Percentiles rank a stretch among this genome's conserved stretches.
phyloP scores from a whole-genome alignment of 2,888 invertebrate genomes.

The Catocala fraxini region DNA sequence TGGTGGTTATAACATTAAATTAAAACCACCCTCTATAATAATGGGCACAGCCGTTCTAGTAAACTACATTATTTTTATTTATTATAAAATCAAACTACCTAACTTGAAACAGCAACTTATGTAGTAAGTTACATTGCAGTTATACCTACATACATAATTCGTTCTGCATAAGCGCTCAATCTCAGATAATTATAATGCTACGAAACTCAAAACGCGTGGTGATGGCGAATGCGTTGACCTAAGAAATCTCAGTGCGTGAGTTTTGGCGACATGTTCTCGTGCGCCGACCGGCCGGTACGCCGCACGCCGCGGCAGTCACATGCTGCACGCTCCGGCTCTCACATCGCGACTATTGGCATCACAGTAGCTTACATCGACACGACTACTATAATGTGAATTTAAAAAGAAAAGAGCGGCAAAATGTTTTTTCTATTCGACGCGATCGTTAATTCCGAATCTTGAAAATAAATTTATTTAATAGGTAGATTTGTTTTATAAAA shows the following conservation, averaged over 20 bases:
- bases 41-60: too few species aligned
- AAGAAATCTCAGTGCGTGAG: conserved; percentile 34
- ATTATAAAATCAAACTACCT: too few species aligned
- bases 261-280: conserved; percentile 39
- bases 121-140: too few species aligned
- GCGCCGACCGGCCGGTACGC: conserved; percentile 39
- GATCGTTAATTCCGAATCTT: conserved; percentile 17
- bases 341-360: conserved; percentile 43
- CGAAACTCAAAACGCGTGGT: not conserved
- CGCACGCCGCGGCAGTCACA: conserved; percentile 60
- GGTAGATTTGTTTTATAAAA: conserved; percentile 14
- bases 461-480: conserved; percentile 9
- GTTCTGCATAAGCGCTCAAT: too few species aligned
- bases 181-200: not conserved
- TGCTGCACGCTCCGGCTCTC: conserved; percentile 43
- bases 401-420: conserved; percentile 40
- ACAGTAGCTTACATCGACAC: conserved; percentile 30
- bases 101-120: too few species aligned
- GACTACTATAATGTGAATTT: conserved; percentile 23
- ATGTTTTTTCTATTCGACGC: conserved; percentile 31
- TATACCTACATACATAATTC: too few species aligned
- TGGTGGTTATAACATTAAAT: too few species aligned
- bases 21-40: too few species aligned
- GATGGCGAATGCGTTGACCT: conserved; percentile 30
- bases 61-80: too few species aligned